Evolutionary conservation across 2,888 invertebrate genomes (phyloP).

Genomic region (Temnothorax unifasciatus): DNA sequence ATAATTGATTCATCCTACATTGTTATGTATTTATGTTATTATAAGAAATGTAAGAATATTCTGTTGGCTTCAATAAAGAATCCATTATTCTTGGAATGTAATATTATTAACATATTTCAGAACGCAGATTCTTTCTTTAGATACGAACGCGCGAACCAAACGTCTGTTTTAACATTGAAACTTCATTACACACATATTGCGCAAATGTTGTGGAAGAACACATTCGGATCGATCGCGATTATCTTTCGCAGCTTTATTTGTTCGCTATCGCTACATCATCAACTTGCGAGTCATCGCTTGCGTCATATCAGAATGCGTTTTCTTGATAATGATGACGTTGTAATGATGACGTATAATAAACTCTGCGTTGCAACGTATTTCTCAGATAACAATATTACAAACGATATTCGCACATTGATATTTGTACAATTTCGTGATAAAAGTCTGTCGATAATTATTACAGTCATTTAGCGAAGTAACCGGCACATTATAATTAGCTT

Average conservation of each 20-base stretch:
- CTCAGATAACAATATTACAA: not conserved
- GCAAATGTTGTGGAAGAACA: not conserved
- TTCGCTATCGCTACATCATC: not conserved
- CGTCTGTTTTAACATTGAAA: slow-evolving; percentile 10
- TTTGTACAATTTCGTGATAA: not conserved
- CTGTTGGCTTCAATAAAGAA: slow-evolving; percentile 47
- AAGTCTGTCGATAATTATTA: not conserved
- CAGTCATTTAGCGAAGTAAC: not conserved
- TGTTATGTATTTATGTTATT: slow-evolving; percentile 32
- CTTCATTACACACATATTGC: not conserved
- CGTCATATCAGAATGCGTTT: not conserved
- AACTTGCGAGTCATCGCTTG: slow-evolving; percentile 11
- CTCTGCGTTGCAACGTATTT: not conserved
- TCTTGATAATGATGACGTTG: not conserved
- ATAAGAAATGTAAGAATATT: slow-evolving; percentile 30
- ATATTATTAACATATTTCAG: slow-evolving; percentile 33
- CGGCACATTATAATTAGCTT: too few species aligned
- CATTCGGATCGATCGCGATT: not conserved
- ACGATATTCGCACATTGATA: not conserved
- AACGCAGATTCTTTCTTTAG: not conserved
- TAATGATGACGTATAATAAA: not conserved
- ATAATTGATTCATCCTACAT: slow-evolving; percentile 60
- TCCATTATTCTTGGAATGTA: slow-evolving; percentile 60
- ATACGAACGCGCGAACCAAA: not conserved
- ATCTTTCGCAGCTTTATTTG: not conserved